phyloP scores from a whole-genome alignment of 2,797 vertebrate species.

The Danio albolineatus region DNA sequence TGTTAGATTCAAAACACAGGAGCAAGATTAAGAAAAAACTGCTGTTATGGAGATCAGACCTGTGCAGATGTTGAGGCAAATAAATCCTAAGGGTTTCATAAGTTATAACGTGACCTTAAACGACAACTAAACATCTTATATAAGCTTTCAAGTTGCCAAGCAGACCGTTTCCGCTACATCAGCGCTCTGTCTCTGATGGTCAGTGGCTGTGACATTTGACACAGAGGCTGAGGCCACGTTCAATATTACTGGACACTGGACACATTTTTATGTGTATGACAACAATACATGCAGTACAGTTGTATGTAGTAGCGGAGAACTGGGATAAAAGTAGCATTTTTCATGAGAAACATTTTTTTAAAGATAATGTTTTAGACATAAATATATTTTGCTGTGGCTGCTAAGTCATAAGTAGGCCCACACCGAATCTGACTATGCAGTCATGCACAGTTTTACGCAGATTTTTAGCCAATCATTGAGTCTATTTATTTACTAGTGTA shows the following conservation, averaged over 20 bases:
- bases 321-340: no score
- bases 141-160: slow-evolving; percentile 12
- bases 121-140: slow-evolving; percentile 14
- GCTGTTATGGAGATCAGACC: neutral
- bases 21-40: slow-evolving; percentile 1
- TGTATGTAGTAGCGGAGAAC: no score
- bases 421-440: no score
- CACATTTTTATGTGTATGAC: neutral
- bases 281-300: no score
- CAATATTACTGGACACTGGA: neutral
- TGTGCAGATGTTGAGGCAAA: neutral
- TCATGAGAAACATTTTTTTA: no score
- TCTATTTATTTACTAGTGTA: no score
- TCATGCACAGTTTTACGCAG: no score
- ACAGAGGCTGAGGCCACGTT: neutral
- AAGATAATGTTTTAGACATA: no score
- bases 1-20: neutral
- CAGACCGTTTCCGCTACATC: neutral
- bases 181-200: neutral
- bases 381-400: no score
- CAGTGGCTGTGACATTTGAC: neutral
- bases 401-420: no score
- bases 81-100: slow-evolving; percentile 11
- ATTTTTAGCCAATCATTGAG: no score
- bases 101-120: slow-evolving; percentile 12